A percentile compares a stretch with the other conserved stretches of the same genome.
These are phyloP conservation scores for Drosophila tani DNA, from an alignment of 1,140 invertebrate genomes.

Conservation along the genomic window DNA sequence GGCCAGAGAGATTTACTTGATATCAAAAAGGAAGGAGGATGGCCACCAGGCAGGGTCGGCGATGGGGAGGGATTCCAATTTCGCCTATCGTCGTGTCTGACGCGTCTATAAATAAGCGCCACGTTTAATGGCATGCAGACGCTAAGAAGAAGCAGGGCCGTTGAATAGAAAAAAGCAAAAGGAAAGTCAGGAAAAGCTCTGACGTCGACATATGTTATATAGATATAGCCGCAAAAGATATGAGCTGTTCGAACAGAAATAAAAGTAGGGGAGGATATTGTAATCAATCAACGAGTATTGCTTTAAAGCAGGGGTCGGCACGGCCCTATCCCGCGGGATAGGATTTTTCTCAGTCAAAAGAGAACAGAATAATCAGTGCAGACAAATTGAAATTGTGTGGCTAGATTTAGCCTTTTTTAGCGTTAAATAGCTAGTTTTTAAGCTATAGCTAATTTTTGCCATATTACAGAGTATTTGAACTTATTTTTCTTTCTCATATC, in stretches of 20 bases:
- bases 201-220: constrained; percentile 48
- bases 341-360: too few species aligned
- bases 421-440: too few species aligned
- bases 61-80: constrained; percentile 17
- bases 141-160: constrained; percentile 71
- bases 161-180: constrained; percentile 22
- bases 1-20: constrained; percentile 49
- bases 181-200: constrained; percentile 35
- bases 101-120: constrained; percentile 73
- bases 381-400: too few species aligned
- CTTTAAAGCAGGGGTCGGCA: too few species aligned
- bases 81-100: constrained; percentile 56
- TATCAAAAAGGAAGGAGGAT: constrained; percentile 50
- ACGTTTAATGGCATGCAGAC: constrained; percentile 82
- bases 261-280: background rate
- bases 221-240: constrained; percentile 6
- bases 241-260: constrained; percentile 25
- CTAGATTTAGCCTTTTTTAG: too few species aligned
- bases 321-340: too few species aligned
- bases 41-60: background rate
- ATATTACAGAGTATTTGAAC: too few species aligned
- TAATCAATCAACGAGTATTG: constrained; percentile 5
- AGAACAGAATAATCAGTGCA: too few species aligned
- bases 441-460: too few species aligned
- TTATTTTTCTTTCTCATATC: too few species aligned